A percentile compares a stretch with the other conserved stretches of the same genome.
These are phyloP conservation scores for Cyclophora punctaria DNA, from an alignment of 2,888 invertebrate species.

Conservation along the genomic window DNA sequence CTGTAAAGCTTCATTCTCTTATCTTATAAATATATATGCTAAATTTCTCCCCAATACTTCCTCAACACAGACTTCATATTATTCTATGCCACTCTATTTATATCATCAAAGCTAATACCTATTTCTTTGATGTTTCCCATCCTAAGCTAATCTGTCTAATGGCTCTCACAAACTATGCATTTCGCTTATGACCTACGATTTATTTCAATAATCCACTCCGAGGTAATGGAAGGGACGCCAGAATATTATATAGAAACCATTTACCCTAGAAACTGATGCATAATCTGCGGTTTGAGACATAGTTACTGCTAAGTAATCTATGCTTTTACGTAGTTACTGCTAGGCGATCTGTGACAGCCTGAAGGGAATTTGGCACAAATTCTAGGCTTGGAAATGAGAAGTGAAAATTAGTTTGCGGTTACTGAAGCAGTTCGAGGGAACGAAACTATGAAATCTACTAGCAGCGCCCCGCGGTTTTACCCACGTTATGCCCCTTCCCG, in stretches of 20 bases:
- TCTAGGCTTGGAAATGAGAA: too few species aligned
- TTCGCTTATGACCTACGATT: constrained; percentile 53
- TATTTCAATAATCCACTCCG: constrained; percentile 52
- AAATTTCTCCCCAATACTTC: too few species aligned
- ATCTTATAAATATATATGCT: too few species aligned
- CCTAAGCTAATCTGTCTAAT: constrained; percentile 48
- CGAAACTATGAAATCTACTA: too few species aligned
- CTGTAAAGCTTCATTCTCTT: too few species aligned
- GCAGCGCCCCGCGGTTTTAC: too few species aligned
- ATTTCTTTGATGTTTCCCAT: constrained; percentile 2
- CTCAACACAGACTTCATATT: too few species aligned
- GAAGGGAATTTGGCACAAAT: not conserved
- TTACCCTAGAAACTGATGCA: constrained; percentile 13
- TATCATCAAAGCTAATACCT: not conserved
- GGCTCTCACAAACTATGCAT: constrained; percentile 45
- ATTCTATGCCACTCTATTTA: too few species aligned
- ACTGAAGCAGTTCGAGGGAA: too few species aligned
- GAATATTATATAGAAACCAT: constrained; percentile 32
- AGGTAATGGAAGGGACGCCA: constrained; percentile 29
- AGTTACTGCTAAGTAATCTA: constrained; percentile 4
- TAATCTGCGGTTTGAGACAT: not conserved
- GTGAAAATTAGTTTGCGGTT: too few species aligned
- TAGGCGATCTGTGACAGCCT: not conserved
- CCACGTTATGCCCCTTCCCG: too few species aligned
- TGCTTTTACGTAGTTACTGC: not conserved